phyloP scores from a whole-genome alignment of 2,113 vertebrate genomes.

The Cryptomyrus ogoouensis region DNA sequence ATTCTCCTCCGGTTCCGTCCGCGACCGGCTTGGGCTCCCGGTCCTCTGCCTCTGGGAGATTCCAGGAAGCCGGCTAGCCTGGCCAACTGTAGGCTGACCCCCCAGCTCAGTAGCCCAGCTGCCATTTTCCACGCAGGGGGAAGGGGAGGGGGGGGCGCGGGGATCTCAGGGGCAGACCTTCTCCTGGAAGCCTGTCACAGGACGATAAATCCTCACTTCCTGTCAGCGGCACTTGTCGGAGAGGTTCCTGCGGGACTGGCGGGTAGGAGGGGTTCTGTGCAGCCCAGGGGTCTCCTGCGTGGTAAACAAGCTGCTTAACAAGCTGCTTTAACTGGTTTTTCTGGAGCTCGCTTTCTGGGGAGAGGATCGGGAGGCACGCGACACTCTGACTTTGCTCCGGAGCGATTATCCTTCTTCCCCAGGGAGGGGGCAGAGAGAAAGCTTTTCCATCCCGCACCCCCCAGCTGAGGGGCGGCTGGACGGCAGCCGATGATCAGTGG shows the following conservation, averaged over 20 bases:
- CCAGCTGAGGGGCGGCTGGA: conserved; percentile 15
- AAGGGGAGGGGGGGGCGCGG: background rate
- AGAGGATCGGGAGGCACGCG: background rate
- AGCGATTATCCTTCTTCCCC: background rate
- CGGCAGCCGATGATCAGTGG: background rate
- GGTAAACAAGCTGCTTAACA: conserved; percentile 9
- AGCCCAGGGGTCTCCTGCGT: background rate
- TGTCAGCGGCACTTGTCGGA: background rate
- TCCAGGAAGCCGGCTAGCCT: conserved; percentile 5
- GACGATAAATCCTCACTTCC: conserved; percentile 15
- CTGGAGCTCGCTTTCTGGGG: background rate
- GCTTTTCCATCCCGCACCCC: background rate
- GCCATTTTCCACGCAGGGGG: background rate
- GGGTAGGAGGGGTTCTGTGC: background rate
- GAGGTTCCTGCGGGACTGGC: background rate
- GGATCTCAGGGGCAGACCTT: background rate
- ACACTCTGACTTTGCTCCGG: background rate
- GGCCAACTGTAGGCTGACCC: background rate
- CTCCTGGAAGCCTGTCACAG: background rate
- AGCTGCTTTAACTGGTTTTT: background rate
- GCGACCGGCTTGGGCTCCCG: background rate
- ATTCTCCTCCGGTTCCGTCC: background rate
- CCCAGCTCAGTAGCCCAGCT: background rate
- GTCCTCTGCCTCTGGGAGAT: conserved; percentile 5
- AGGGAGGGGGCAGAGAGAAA: background rate